Conservation (phyloP, 2,113 vertebrate species). For the Seriola aureovittata region DNA sequence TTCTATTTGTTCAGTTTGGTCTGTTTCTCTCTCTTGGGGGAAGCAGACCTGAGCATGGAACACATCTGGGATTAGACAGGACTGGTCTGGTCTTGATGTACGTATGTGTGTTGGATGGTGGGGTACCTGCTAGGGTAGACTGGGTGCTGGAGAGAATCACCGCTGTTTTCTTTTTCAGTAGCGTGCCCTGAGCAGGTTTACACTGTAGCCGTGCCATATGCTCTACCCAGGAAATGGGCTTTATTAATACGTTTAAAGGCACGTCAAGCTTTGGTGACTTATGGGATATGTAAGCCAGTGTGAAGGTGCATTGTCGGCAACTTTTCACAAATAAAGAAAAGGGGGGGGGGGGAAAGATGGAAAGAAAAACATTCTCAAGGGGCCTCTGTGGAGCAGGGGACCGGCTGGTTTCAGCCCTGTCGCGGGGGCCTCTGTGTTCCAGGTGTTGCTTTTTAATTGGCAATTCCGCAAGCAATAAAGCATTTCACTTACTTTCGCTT, state of each 20-base stretch:
- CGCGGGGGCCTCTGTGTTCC: constrained; percentile 70
- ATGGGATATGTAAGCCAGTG: constrained; percentile 68
- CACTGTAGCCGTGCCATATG: constrained; percentile 69
- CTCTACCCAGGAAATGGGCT: constrained; percentile 73
- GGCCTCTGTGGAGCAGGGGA: constrained; percentile 50
- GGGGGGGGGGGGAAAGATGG: constrained; percentile 1
- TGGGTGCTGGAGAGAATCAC: constrained; percentile 68
- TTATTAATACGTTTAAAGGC: constrained; percentile 78
- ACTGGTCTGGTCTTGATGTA: constrained; percentile 8
- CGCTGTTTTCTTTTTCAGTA: constrained; percentile 75
- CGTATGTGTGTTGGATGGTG: constrained; percentile 45
- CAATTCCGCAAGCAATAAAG: constrained; percentile 84
- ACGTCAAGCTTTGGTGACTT: constrained; percentile 73
- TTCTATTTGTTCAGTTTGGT: constrained; percentile 52
- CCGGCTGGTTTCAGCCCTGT: constrained; percentile 33
- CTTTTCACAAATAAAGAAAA: constrained; percentile 70
- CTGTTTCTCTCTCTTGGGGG: constrained; percentile 32
- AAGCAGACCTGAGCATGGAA: constrained; percentile 45
- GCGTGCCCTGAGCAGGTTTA: constrained; percentile 75
- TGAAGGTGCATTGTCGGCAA: constrained; percentile 81
- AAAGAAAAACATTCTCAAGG: constrained; percentile 78
- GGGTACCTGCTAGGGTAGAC: constrained; percentile 23
- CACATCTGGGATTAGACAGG: constrained; percentile 54
- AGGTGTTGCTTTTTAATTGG: constrained; percentile 88
- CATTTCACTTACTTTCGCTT: constrained; percentile 79